Conservation (phyloP, 1,140 invertebrate species). For the Hetaerina americana region DNA sequence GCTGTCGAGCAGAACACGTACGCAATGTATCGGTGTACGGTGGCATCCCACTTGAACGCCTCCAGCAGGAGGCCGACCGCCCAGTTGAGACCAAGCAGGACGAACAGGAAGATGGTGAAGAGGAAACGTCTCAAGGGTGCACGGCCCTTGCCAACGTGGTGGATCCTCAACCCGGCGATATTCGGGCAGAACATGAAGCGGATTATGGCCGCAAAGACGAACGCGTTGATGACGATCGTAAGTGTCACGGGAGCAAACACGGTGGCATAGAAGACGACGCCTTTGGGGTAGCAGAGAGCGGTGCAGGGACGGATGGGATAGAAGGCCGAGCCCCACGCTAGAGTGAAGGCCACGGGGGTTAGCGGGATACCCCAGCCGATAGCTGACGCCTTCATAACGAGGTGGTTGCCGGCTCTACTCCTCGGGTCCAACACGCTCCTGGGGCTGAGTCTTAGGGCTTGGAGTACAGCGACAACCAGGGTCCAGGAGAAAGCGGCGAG, state of each 20-base stretch:
- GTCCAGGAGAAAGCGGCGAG: slow-evolving; percentile 50
- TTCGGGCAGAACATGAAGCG: slow-evolving; percentile 29
- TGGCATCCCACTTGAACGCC: slow-evolving; percentile 24
- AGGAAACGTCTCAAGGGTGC: slow-evolving; percentile 38
- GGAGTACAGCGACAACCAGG: slow-evolving; percentile 44
- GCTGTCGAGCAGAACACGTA: slow-evolving; percentile 47
- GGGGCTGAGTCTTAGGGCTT: slow-evolving; percentile 43
- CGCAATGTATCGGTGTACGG: slow-evolving; percentile 39
- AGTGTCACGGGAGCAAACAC: slow-evolving; percentile 39
- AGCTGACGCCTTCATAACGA: slow-evolving; percentile 30
- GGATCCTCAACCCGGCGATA: neutral
- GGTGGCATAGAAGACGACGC: slow-evolving; percentile 35
- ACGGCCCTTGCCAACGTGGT: neutral
- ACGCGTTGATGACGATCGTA: slow-evolving; percentile 37
- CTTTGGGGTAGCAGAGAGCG: slow-evolving; percentile 17
- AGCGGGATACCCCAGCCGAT: slow-evolving; percentile 39
- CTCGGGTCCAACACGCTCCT: neutral
- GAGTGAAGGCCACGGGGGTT: slow-evolving; percentile 33
- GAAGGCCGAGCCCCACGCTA: slow-evolving; percentile 30
- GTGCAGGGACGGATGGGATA: slow-evolving; percentile 28
- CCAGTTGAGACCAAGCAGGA: slow-evolving; percentile 46
- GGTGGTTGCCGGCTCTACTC: slow-evolving; percentile 20
- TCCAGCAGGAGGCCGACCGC: slow-evolving; percentile 44
- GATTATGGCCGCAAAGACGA: slow-evolving; percentile 41
- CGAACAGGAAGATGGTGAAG: slow-evolving; percentile 41